phyloP scores from a whole-genome alignment of 2,888 invertebrate species.

The Erebia aethiops region DNA sequence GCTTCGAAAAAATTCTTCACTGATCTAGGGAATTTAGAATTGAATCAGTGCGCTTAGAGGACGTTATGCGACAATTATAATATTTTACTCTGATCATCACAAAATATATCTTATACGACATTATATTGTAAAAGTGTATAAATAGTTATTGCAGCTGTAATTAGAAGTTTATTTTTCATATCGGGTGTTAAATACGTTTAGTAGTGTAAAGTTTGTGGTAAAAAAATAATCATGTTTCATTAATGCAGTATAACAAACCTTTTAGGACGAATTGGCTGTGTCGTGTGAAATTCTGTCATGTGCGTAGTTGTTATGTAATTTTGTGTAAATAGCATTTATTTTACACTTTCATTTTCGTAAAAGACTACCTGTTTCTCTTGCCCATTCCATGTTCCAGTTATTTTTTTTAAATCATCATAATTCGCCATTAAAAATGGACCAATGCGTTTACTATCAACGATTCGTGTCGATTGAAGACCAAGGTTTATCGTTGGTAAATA shows the following conservation, averaged over 20 bases:
- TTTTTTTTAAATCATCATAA: slow-evolving; percentile 12
- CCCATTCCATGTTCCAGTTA: slow-evolving; percentile 36
- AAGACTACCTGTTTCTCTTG: slow-evolving; percentile 44
- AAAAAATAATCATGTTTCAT: slow-evolving; percentile 57
- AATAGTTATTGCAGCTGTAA: slow-evolving; percentile 83
- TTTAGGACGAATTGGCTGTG: slow-evolving; percentile 81
- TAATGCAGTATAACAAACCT: slow-evolving; percentile 71
- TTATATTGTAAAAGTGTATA: slow-evolving; percentile 77
- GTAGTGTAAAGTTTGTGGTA: slow-evolving; percentile 76
- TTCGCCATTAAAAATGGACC: slow-evolving; percentile 9
- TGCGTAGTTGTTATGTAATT: slow-evolving; percentile 60
- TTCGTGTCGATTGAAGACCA: neutral
- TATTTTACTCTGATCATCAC: slow-evolving; percentile 63
- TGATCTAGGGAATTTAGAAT: slow-evolving; percentile 35
- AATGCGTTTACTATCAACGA: slow-evolving; percentile 13
- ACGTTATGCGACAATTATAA: slow-evolving; percentile 62
- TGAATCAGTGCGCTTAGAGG: slow-evolving; percentile 75
- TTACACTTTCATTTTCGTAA: slow-evolving; percentile 8
- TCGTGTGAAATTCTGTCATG: slow-evolving; percentile 76
- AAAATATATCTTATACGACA: slow-evolving; percentile 55
- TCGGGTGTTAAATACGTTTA: slow-evolving; percentile 81
- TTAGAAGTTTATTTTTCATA: slow-evolving; percentile 83
- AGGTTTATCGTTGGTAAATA: neutral
- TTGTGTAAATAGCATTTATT: slow-evolving; percentile 68
- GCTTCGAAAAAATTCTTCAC: neutral